These are phyloP conservation scores for Labroides dimidiatus DNA, from an alignment of 2,797 vertebrate genomes.

Conservation along the genomic window DNA sequence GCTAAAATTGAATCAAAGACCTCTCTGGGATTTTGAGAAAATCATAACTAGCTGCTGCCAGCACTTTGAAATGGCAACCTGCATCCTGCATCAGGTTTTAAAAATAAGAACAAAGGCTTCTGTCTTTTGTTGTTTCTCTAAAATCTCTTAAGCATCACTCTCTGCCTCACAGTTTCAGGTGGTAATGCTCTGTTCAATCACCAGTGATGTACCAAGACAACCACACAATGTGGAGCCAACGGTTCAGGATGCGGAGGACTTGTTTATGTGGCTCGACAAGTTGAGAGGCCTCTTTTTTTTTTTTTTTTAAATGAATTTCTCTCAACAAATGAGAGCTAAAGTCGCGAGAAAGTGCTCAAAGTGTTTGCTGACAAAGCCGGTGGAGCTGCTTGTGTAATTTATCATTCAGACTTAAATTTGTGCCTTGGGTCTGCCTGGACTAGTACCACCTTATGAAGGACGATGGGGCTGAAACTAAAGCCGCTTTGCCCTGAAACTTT, in stretches of 20 bases:
- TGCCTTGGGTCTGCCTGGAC: conserved; percentile 55
- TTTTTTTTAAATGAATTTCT: conserved; percentile 5
- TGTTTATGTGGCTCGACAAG: conserved; percentile 40
- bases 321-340: conserved; percentile 64
- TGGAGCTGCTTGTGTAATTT: conserved; percentile 66
- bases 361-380: conserved; percentile 64
- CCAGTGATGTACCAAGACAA: conserved; percentile 38
- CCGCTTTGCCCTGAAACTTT: conserved; percentile 35
- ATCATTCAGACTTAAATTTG: conserved; percentile 69
- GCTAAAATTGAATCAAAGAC: conserved; percentile 59
- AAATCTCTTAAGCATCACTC: conserved; percentile 32
- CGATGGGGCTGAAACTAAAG: conserved; percentile 64
- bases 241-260: conserved; percentile 46
- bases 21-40: conserved; percentile 44
- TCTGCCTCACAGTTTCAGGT: conserved; percentile 21
- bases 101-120: conserved; percentile 66
- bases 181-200: conserved; percentile 39
- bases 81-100: conserved; percentile 51
- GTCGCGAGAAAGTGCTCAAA: conserved; percentile 47
- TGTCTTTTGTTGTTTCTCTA: conserved; percentile 23
- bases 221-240: conserved; percentile 48
- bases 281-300: conserved; percentile 23
- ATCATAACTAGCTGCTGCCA: conserved; percentile 55
- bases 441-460: conserved; percentile 66
- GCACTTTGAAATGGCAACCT: conserved; percentile 50